Evolutionary conservation across 2,113 vertebrate genomes (phyloP).

Genomic region (Protomyctophum bolini): DNA sequence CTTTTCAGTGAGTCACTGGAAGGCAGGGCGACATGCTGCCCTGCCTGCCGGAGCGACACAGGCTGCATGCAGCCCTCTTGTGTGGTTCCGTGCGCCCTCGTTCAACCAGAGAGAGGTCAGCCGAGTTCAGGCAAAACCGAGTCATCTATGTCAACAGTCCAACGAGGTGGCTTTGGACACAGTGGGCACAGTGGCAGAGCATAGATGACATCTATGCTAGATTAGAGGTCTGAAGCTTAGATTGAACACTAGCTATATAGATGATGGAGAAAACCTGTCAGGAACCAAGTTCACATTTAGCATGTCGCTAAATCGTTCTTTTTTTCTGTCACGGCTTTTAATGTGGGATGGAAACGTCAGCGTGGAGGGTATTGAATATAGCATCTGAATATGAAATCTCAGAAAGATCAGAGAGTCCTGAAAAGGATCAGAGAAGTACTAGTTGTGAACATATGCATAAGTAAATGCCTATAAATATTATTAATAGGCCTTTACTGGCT

Average conservation of each 20-base stretch:
- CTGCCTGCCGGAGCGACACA: conserved; percentile 29
- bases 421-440: conserved; percentile 23
- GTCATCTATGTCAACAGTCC: not conserved
- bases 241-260: not conserved
- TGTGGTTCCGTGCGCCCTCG: conserved; percentile 10
- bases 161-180: conserved; percentile 10
- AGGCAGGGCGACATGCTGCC: conserved; percentile 44
- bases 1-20: conserved; percentile 65
- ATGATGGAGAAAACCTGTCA: not conserved
- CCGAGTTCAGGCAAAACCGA: conserved; percentile 43
- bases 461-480: not conserved
- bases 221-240: not conserved
- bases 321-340: not conserved
- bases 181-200: not conserved
- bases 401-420: conserved; percentile 18
- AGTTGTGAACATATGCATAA: conserved; percentile 38
- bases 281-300: not conserved
- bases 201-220: not conserved
- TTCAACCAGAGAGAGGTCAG: conserved; percentile 36
- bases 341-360: not conserved
- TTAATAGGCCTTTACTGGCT: conserved; percentile 35
- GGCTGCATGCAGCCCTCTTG: conserved; percentile 40
- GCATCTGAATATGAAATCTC: not conserved
- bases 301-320: not conserved
- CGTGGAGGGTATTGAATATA: not conserved